Percentiles rank a stretch among this genome's conserved stretches.
Evolutionary conservation across 1,140 invertebrate genomes (phyloP).

Genomic region (Homalodisca vitripennis): DNA sequence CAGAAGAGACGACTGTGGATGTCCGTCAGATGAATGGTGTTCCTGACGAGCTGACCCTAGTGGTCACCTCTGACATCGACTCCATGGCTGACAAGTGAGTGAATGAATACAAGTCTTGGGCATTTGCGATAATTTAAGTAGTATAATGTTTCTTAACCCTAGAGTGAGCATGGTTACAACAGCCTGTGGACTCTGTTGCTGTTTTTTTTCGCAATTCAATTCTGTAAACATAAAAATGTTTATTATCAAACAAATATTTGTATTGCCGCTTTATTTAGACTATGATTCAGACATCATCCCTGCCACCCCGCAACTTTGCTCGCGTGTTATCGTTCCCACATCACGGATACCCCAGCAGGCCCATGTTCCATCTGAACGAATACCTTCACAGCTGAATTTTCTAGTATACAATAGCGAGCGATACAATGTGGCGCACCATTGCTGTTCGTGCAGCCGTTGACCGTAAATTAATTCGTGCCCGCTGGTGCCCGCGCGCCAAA

Average conservation of each 20-base stretch:
- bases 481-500: no score
- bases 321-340: no score
- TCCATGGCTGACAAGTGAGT: conserved; percentile 11
- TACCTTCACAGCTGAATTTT: no score
- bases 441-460: no score
- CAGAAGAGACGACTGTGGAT: neutral
- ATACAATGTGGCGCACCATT: no score
- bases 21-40: conserved; percentile 10
- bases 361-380: no score
- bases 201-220: no score
- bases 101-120: neutral
- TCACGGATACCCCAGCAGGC: no score
- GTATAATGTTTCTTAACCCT: neutral
- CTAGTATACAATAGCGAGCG: no score
- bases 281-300: no score
- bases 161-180: neutral
- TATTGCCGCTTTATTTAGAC: neutral
- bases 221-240: neutral
- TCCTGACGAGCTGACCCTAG: conserved; percentile 23
- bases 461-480: no score
- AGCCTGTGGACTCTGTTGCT: neutral
- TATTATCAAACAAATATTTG: neutral
- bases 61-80: neutral
- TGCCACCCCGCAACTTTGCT: no score
- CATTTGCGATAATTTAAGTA: neutral